Base-by-base conservation (phyloP, 2,888 invertebrate species). In the Cordilura impudica region DNA sequence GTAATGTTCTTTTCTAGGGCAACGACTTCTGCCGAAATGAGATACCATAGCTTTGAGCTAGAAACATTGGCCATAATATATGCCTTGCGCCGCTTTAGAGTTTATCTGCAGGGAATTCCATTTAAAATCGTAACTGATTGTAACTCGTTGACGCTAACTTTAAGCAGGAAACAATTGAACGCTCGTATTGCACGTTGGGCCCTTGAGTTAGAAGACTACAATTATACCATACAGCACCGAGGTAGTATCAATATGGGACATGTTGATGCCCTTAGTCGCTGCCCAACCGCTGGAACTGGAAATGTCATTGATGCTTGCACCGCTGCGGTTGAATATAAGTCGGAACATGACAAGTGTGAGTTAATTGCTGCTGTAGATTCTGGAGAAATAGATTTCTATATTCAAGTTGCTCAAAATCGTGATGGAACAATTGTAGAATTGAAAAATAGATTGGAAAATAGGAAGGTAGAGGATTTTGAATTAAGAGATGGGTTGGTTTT, bases 41-140 rank as follows among this genome's bases (percentile, higher is more conserved):
- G 82, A 54, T 85, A 83, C 65, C 84, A 86, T 47, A 84, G 84
- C 65, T 86, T 82, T 74, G 86, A 87, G 53, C 67, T 87, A 6
- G 86, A 87, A 78, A 83, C 82, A 0, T 54, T 86, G 29, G 82
- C 84, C 4, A 83, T 85, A 6, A 76, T 86, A 47, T 83, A 85
- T 81, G 78, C 85, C 0, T 43, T 85, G 18, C 12, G 85, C 54
- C 69, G 84, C 23, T 81, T 81, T 54, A 12, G 61, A 18, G 31
- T 49, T 5, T 69, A 69, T 29, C 47, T 70, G n/a, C 49, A 49
- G 26, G 67, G 61, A 16, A 75, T 76, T 21, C 65, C 56, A 19
- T 84, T 86, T 77, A 84, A 80, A 69, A 83, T 85, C 5, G 72
- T 85, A 1, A 86, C 85, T 0, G 86, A 86, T n/a, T n/a, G n/a